Evolutionary conservation across 2,113 vertebrate species (phyloP).

Genomic region (Hiodon alosoides): DNA sequence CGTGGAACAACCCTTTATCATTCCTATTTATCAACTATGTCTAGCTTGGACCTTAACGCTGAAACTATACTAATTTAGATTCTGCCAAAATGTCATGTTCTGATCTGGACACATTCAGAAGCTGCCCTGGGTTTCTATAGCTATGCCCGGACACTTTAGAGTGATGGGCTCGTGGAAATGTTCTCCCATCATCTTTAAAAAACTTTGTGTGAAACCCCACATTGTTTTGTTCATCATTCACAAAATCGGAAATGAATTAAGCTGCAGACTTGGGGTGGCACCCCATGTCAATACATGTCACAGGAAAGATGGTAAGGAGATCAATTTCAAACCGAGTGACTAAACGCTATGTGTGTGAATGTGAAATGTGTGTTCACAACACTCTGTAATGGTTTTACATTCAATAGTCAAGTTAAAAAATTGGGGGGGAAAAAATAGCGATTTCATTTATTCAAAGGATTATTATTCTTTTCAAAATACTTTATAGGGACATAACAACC

Average conservation of each 20-base stretch:
- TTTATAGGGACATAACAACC: slow-evolving; percentile 5
- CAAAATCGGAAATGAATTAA: too few species aligned
- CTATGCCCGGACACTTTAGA: slow-evolving; percentile 54
- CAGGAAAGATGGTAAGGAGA: not conserved
- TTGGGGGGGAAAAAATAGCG: too few species aligned
- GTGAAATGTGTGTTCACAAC: too few species aligned
- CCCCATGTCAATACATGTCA: not conserved
- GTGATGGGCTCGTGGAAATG: slow-evolving; percentile 51
- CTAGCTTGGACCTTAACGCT: not conserved
- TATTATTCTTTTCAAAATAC: slow-evolving; percentile 17
- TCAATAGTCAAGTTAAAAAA: too few species aligned
- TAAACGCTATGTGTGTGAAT: not conserved
- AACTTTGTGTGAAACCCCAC: slow-evolving; percentile 37
- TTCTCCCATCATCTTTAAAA: slow-evolving; percentile 43
- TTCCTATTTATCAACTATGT: not conserved
- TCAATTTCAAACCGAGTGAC: not conserved
- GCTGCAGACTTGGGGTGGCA: too few species aligned
- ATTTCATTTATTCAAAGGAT: slow-evolving; percentile 5
- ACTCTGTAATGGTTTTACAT: too few species aligned
- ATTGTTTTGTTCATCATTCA: slow-evolving; percentile 28
- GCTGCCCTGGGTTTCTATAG: too few species aligned
- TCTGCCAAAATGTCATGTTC: slow-evolving; percentile 1
- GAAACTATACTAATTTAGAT: not conserved
- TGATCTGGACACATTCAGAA: too few species aligned
- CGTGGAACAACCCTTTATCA: too few species aligned